A percentile compares a stretch with the other conserved stretches of the same genome.
These are phyloP conservation scores for Felis catus DNA, from an alignment of 2,113 vertebrate species.

Conservation along the genomic window F.catus_Fca126_mat1.0 CM031412.1:168308001-168308500, in stretches of 20 bases:
- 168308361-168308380: background rate
- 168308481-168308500: background rate
- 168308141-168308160: conserved; percentile 18
- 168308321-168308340: background rate
- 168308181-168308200: background rate
- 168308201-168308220: background rate
- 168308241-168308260: background rate
- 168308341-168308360: conserved; percentile 14
- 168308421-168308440: background rate
- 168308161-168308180: background rate
- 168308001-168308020: background rate
- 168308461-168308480: conserved; percentile 1
- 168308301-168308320: background rate
- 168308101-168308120: background rate
- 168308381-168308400: background rate
- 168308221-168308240: background rate
- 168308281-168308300: background rate
- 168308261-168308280: background rate
- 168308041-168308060: background rate
- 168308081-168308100: background rate
- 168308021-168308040: background rate
- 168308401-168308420: conserved; percentile 13
- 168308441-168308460: conserved; percentile 23
- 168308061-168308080: background rate
- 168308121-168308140: background rate